Evolutionary conservation across 2,888 invertebrate species (phyloP).

Genomic region (Helobdella robusta): DNA sequence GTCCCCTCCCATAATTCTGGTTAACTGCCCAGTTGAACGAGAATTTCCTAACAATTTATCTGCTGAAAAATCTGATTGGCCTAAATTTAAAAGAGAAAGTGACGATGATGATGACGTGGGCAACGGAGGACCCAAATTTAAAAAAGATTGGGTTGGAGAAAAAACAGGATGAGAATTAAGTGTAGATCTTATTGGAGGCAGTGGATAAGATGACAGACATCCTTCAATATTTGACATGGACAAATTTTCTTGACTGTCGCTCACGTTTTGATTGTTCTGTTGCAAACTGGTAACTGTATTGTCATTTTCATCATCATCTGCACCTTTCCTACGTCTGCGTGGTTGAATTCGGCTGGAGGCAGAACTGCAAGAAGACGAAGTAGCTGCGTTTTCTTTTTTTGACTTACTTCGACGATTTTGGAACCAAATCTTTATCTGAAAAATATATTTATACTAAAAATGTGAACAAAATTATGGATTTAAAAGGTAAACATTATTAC

Average conservation of each 20-base stretch:
- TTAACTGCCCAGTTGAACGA: not conserved
- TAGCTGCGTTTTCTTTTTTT: slow-evolving; percentile 19
- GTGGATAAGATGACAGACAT: not conserved
- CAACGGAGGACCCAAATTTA: not conserved
- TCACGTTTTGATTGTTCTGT: not conserved
- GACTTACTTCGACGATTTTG: slow-evolving; percentile 20
- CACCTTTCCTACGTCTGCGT: not conserved
- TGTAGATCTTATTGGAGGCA: not conserved
- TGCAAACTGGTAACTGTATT: slow-evolving; percentile 18
- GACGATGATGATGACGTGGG: not conserved
- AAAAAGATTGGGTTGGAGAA: not conserved
- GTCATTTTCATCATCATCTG: slow-evolving; percentile 11
- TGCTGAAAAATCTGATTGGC: not conserved
- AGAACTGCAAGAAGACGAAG: slow-evolving; percentile 9
- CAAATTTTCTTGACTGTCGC: not conserved
- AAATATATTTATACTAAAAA: not conserved
- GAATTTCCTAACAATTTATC: not conserved
- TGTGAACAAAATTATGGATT: not conserved
- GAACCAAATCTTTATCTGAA: slow-evolving; percentile 25
- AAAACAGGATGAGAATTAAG: not conserved
- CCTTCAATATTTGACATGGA: not conserved
- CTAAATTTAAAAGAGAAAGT: not conserved
- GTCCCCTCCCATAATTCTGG: not conserved
- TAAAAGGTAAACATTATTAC: not conserved
- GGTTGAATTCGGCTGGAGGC: not conserved